A percentile compares a stretch with the other conserved stretches of the same genome.
These are phyloP conservation scores for Doryteuthis pealeii DNA, from an alignment of 1,140 invertebrate species.

Conservation along the genomic window DNA sequence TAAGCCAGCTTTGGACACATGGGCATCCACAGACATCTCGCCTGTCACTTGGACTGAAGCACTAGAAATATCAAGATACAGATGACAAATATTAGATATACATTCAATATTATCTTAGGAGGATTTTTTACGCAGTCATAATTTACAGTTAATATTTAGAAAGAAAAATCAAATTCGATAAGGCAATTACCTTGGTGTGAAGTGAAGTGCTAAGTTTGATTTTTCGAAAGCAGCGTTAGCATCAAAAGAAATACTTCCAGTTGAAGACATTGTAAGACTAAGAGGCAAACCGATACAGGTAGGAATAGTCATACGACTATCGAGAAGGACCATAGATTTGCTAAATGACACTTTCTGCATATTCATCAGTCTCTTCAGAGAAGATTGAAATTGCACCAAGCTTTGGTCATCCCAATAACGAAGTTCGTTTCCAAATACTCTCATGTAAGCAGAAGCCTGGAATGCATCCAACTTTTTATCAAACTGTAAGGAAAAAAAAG, in stretches of 20 bases:
- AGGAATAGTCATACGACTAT: slow-evolving; percentile 82
- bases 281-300: slow-evolving; percentile 81
- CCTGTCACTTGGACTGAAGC: slow-evolving; percentile 79
- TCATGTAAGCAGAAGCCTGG: slow-evolving; percentile 52
- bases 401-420: slow-evolving; percentile 57
- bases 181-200: too few relatives aligned
- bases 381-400: slow-evolving; percentile 61
- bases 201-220: too few relatives aligned
- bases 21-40: slow-evolving; percentile 78
- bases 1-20: slow-evolving; percentile 75
- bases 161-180: too few relatives aligned
- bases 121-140: too few relatives aligned
- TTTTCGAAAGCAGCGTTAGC: too few relatives aligned
- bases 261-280: slow-evolving; percentile 79
- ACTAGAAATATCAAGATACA: slow-evolving; percentile 62
- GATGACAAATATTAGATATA: too few relatives aligned
- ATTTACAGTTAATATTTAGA: too few relatives aligned
- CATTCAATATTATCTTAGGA: too few relatives aligned
- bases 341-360: slow-evolving; percentile 57
- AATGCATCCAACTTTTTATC: slow-evolving; percentile 33
- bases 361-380: slow-evolving; percentile 46
- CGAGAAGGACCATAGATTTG: slow-evolving; percentile 77
- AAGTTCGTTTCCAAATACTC: slow-evolving; percentile 60
- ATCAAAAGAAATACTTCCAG: slow-evolving; percentile 75
- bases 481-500: too few relatives aligned